Evolutionary conservation across 2,113 vertebrate species (phyloP), one percentile per base, ranked within the genome.

Genomic region (Rhea pennata): DNA sequence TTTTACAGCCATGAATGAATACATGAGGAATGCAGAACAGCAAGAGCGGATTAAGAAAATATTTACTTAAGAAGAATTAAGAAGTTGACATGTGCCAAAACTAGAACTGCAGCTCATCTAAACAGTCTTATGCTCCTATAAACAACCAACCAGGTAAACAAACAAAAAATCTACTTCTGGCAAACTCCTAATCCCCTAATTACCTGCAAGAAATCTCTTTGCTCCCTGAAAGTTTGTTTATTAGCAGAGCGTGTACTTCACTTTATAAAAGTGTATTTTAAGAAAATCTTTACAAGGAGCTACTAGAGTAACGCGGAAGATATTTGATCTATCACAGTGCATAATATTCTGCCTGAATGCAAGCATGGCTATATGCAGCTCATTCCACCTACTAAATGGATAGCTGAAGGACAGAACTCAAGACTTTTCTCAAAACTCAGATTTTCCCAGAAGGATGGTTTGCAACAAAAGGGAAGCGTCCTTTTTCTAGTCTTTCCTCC

Each of bases 1-100:
- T 93, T 86, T 39, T 56, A 44, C 4, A 24, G 13, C 4, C 9
- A 15, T 36, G 9, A 84, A 87, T 88, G n/a, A 48, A 78, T 48
- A 59, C 3, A 61, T 3, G 4, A 87, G 51, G 39, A 73, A 80
- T 23, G 48, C 3, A 26, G 19, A 94, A 62, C 15, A 59, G 40
- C 3, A 3, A 80, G 73, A 62, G 12, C 1, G 8, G 84, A 79
- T 91, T 87, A 93, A 82, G 66, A 56, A 79, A 92, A 56, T 85
- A 50, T 12, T 84, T 69, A 74, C 10, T 65, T 51, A 79, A 69
- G 59, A 93, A 77, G 67, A 93, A 93, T 92, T 76, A 50, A 48
- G 56, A 78, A 46, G 15, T 6, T 90, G 36, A 70, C 24, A 58
- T 9, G 8, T 39, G 19, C 50, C 46, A 94, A 88, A 29, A 14